Conservation (phyloP, 2,797 vertebrate species). For the Chiroxiphia lanceolata region DNA sequence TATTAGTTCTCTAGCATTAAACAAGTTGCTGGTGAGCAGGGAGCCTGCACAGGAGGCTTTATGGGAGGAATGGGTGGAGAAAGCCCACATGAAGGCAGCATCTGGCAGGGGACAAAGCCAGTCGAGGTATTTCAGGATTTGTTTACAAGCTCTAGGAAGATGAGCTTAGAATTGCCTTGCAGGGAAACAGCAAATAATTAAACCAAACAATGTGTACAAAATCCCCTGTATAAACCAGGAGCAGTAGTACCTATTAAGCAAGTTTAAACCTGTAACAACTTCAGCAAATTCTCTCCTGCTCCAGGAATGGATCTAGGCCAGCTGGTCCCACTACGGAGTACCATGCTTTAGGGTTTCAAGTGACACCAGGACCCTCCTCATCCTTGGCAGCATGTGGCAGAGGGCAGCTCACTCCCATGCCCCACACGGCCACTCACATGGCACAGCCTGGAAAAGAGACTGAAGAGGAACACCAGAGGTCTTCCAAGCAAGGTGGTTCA, state of each 20-base stretch:
- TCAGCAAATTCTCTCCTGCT: background rate
- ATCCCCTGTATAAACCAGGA: background rate
- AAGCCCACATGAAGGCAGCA: background rate
- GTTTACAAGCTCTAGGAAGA: background rate
- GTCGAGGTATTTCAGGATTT: background rate
- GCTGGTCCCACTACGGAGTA: background rate
- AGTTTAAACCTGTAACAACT: background rate
- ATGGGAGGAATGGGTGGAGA: background rate
- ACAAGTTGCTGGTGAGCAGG: background rate
- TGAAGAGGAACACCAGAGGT: background rate
- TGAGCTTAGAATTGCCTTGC: fast-evolving
- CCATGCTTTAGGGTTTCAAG: background rate
- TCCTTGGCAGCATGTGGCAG: fast-evolving
- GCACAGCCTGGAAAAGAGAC: background rate
- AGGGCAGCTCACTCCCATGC: fast-evolving
- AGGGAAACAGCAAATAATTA: background rate
- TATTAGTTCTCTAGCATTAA: background rate
- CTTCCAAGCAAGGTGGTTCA: background rate
- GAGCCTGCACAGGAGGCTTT: background rate
- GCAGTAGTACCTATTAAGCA: background rate
- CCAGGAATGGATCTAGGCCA: background rate
- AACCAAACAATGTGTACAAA: background rate
- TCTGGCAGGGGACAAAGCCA: background rate
- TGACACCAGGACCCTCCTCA: background rate
- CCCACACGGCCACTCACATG: fast-evolving